Conservation (phyloP, 23 tunicate species). For the Corella eumyota region DNA sequence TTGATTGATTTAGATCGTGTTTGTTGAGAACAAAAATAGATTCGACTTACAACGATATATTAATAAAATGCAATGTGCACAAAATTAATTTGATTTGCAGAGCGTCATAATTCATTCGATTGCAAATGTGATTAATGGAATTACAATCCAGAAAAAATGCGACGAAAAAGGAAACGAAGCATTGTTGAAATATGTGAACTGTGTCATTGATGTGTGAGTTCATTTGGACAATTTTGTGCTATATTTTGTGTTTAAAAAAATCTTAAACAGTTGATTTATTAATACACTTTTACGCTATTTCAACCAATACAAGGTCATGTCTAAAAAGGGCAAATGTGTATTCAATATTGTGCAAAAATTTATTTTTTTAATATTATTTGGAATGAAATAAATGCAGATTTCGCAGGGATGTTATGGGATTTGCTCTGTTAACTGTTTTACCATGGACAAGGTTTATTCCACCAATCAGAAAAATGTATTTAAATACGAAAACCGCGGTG, state of each 20-base stretch:
- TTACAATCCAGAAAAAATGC: conserved; percentile 2
- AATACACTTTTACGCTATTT: too few relatives aligned
- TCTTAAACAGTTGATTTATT: too few relatives aligned
- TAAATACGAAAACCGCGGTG: background rate
- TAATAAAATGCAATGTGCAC: too few relatives aligned
- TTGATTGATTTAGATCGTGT: too few relatives aligned
- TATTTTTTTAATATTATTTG: too few relatives aligned
- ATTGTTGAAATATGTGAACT: conserved; percentile 1
- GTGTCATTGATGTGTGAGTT: background rate
- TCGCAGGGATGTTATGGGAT: background rate
- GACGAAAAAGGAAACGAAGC: conserved; percentile 6
- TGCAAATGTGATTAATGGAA: conserved; percentile 4
- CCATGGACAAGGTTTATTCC: conserved; percentile 7
- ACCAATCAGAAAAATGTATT: background rate
- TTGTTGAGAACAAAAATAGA: too few relatives aligned
- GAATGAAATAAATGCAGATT: too few relatives aligned
- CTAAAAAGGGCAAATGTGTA: too few relatives aligned
- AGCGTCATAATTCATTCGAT: background rate
- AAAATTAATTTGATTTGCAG: too few relatives aligned
- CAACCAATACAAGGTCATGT: too few relatives aligned
- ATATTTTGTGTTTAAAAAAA: background rate
- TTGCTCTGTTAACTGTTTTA: background rate
- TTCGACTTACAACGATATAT: too few relatives aligned
- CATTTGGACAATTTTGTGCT: background rate
- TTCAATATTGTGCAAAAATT: too few relatives aligned